Evolutionary conservation across 2,113 vertebrate species (phyloP), one percentile per base, ranked within the genome.

Genomic region (Pao palembangensis): DNA sequence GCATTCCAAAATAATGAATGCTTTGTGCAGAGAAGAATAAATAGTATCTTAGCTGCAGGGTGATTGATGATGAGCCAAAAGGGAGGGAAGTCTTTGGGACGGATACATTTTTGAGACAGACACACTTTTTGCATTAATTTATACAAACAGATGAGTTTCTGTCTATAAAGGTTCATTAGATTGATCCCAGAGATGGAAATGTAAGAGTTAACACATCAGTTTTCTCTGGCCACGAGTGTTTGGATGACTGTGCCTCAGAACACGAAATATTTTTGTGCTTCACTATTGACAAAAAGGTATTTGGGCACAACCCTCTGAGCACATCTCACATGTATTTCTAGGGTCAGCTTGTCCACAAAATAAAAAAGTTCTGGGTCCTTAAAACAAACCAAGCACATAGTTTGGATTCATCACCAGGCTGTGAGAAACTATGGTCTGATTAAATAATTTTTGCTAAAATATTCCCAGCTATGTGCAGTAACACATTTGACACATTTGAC

Each of bases 1-100:
- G 44, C 50, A 58, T 70, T 51, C 67, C 20, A 73, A 51, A 78
- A 64, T 47, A 77, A 72, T 69, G 46, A 56, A 66, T 65, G 38
- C 34, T 60, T 51, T 58, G 68, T 69, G 61, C 20, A 48, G 67
- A 48, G 55, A 43, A 73, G 67, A 58, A 55, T 42, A 55, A 51
- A 47, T 69, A 49, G 20, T 38, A 56, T 42, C 67, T 44, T 42
- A 8, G 62, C 71, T 61, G 60, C 44, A 31, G 54, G 66, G 48
- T 0, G 58, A 71, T 21, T 65, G 55, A 73, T 67, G 55, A 62
- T 48, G 52, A 68, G 61, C 61, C 64, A 73, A 46, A 56, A 16
- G 19, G 19, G 31, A 50, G 43, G 18, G 7, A 6, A 41, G 41
- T 19, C 44, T 60, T 60, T 43, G 34, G 69, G 48, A 58, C 8